A percentile compares a stretch with the other conserved stretches of the same genome.
Evolutionary conservation across 2,797 vertebrate genomes (phyloP).

Genomic region (Onychomys torridus): DNA sequence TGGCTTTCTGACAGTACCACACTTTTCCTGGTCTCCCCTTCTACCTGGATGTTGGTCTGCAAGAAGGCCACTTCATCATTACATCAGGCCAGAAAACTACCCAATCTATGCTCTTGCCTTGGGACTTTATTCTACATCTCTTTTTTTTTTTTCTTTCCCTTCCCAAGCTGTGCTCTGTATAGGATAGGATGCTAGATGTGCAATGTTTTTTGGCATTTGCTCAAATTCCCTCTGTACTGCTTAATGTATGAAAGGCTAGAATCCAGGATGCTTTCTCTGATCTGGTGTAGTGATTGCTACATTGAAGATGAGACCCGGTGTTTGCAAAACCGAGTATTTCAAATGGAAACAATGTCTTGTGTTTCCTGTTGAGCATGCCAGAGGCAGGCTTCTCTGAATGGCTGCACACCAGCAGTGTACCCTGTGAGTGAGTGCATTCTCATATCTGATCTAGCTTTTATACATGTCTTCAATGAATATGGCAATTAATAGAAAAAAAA

Average conservation of each 20-base stretch:
- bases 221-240: background rate
- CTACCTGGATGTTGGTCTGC: too few species aligned
- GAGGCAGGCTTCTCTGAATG: background rate
- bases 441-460: background rate
- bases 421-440: background rate
- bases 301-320: background rate
- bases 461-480: background rate
- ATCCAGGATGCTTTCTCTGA: background rate
- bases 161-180: background rate
- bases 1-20: background rate
- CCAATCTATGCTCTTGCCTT: background rate
- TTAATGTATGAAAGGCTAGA: background rate
- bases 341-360: background rate
- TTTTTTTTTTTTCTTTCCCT: background rate
- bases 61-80: background rate
- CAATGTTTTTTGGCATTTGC: background rate
- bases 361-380: background rate
- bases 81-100: background rate
- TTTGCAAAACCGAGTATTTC: background rate
- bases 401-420: rapidly evolving
- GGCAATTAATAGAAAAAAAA: background rate
- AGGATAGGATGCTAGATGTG: background rate
- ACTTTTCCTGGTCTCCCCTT: background rate
- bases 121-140: background rate
- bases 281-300: background rate